Conservation (phyloP, 2,113 vertebrate species). For the Aldabrachelys gigantea region DNA sequence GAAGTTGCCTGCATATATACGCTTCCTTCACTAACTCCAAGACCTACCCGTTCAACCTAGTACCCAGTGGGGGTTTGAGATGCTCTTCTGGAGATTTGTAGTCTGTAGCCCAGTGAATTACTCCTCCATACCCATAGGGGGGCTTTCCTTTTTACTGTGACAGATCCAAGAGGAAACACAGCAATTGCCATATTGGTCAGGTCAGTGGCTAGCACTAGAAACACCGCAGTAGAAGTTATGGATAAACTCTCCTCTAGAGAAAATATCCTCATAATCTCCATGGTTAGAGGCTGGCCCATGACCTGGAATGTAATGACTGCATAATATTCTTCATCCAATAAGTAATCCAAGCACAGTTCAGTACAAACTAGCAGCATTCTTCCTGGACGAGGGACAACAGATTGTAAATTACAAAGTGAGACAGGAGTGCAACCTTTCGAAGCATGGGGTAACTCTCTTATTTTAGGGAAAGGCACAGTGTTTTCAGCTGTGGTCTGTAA, state of each 20-base stretch:
- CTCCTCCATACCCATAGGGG: not conserved
- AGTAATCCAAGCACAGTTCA: not conserved
- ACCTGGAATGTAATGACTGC: not conserved
- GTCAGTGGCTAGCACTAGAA: not conserved
- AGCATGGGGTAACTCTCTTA: not conserved
- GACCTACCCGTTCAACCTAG: not conserved
- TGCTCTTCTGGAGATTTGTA: not conserved
- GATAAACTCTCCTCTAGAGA: not conserved
- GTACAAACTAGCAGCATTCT: not conserved
- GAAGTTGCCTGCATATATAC: not conserved
- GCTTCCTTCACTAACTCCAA: not conserved
- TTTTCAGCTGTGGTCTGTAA: not conserved
- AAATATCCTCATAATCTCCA: not conserved
- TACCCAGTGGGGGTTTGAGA: not conserved
- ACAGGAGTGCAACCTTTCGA: not conserved
- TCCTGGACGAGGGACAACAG: not conserved
- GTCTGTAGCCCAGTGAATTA: not conserved
- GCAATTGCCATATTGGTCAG: not conserved
- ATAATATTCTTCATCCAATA: not conserved
- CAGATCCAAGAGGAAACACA: not conserved
- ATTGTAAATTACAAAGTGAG: not conserved
- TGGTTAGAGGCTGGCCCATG: not conserved
- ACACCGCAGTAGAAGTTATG: not conserved
- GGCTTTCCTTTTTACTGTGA: not conserved
- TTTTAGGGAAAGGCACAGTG: not conserved